phyloP scores from a whole-genome alignment of 2,113 vertebrate species.

The Esox niger region DNA sequence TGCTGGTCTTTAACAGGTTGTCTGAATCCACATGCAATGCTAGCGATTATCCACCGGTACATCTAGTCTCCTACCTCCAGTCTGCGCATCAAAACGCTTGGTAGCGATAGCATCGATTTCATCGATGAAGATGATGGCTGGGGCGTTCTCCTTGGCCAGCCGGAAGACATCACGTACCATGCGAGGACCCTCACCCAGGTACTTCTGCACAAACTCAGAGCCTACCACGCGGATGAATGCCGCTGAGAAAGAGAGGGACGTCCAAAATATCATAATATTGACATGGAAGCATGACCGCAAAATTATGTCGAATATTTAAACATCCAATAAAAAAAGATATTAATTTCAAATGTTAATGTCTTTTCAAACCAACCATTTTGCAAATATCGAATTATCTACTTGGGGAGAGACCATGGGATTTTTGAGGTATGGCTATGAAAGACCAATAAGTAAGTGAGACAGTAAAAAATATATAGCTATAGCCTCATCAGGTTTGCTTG shows the following conservation, averaged over 20 bases:
- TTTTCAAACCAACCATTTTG: no score
- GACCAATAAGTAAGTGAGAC: not conserved
- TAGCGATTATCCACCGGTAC: no score
- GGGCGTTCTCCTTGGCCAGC: conserved; percentile 94
- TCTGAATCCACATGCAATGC: no score
- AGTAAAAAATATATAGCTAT: not conserved
- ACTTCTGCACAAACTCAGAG: conserved; percentile 96
- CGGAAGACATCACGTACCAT: conserved; percentile 96
- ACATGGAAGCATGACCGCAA: no score
- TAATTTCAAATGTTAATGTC: no score
- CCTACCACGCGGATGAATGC: conserved; percentile 95
- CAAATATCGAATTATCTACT: no score
- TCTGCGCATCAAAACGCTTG: conserved; percentile 95
- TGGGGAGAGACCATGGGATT: no score
- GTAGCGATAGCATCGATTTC: conserved; percentile 96
- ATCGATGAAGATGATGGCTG: conserved; percentile 96
- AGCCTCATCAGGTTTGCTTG: not conserved
- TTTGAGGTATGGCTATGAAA: no score
- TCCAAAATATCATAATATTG: not conserved
- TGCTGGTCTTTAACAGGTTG: no score
- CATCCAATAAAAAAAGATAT: no score
- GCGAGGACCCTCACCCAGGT: conserved; percentile 89
- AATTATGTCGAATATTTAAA: no score
- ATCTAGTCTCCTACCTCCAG: conserved; percentile 74
- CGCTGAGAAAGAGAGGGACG: conserved; percentile 65